Evolutionary conservation across 2,888 invertebrate species (phyloP), one percentile per base, ranked within the genome.

Genomic region (Lasioglossum lativentre): DNA sequence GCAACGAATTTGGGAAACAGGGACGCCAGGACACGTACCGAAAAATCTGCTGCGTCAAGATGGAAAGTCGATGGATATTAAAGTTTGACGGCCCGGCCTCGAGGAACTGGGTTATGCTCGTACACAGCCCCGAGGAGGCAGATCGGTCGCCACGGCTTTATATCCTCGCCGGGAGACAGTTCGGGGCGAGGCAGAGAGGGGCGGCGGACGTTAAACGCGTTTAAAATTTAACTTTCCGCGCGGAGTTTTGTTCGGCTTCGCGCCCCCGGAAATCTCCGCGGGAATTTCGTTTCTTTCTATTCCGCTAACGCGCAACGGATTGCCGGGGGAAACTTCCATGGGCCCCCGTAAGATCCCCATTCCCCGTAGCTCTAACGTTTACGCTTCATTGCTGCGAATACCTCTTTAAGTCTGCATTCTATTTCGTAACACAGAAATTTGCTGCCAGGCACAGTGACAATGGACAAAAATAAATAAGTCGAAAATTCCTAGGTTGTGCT

Each of bases 151-250:
- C 74, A 52, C 59, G 73, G 79, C 66, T 88, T 89, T 85, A 86
- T 80, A 66, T 66, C 73, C 75, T 74, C 47, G 59, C 72, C 72
- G 82, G 82, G 84, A 89, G 89, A 88, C 90, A 79, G 52, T 52
- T 52, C 85, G 81, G 75, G 82, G 59, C 59, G 59, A 59, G 85
- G 85, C 81, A 80, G 63, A 82, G 87, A 88, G 89, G 90, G 87
- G 75, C 74, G 89, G 87, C 83, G 78, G 89, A 90, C 88, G 88
- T 89, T 91, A 91, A 92, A 91, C 87, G 90, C 88, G 89, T 92
- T 91, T 90, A 92, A 92, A 92, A 92, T 93, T 92, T 90, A 91
- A 92, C 90, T 91, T 88, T 75, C 82, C 52, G 52, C 52, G 23
- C 78, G 73, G 84, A 86, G n/a, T n/a, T 86, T 89, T 88, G 82